Conservation (phyloP, 2,797 vertebrate genomes). For the Petrocephalus schoutedeni region DNA sequence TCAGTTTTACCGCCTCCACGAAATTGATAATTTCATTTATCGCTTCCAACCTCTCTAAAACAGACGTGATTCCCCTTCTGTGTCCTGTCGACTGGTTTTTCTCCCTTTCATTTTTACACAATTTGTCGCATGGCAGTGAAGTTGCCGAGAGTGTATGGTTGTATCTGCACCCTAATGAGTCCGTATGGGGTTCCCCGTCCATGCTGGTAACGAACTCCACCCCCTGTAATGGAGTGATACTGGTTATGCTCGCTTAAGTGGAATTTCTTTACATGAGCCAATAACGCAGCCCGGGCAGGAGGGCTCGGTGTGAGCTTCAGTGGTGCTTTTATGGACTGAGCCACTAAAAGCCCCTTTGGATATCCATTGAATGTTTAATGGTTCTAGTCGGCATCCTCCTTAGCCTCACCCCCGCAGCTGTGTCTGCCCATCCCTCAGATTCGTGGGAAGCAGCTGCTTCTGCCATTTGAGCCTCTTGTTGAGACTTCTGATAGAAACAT, state of each 20-base stretch:
- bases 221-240: not conserved
- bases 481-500: not conserved
- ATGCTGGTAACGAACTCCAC: not conserved
- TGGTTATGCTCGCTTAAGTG: not conserved
- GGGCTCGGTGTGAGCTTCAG: not conserved
- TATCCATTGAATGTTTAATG: not conserved
- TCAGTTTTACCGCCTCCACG: not conserved
- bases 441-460: constrained; percentile 1
- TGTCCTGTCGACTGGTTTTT: not conserved
- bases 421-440: not conserved
- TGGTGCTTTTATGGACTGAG: not conserved
- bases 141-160: not conserved
- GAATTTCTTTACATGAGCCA: not conserved
- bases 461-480: constrained; percentile 5
- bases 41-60: not conserved
- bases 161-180: not conserved
- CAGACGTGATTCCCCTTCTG: not conserved
- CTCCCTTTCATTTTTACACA: not conserved
- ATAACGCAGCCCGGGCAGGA: not conserved
- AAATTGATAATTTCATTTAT: not conserved
- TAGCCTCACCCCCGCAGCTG: not conserved
- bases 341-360: not conserved
- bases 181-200: not conserved
- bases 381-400: not conserved
- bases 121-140: not conserved